A percentile compares a stretch with the other conserved stretches of the same genome.
Evolutionary conservation across 2,113 vertebrate species (phyloP).

Genomic region (Myiagra hebetior): DNA sequence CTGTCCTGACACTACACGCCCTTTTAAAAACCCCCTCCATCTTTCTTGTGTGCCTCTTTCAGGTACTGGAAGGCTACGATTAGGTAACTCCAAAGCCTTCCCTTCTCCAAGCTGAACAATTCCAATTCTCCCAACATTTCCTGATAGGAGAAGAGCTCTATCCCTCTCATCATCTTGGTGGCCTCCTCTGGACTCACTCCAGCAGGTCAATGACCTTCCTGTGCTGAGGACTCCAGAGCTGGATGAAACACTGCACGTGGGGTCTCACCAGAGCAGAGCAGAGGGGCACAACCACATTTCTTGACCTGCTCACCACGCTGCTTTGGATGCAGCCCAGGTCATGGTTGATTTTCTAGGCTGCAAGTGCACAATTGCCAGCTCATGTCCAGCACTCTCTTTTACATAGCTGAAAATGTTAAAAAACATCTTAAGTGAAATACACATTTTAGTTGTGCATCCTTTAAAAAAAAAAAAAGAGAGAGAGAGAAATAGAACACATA

Average conservation of each 20-base stretch:
- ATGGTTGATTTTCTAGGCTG: background rate
- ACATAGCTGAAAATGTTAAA: background rate
- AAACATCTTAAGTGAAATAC: background rate
- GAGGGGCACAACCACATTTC: background rate
- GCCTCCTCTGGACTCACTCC: background rate
- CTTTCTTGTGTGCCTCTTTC: background rate
- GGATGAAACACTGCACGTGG: background rate
- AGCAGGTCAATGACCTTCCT: background rate
- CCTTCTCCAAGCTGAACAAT: background rate
- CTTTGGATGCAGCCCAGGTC: background rate
- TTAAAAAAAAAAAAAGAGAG: background rate
- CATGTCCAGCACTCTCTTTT: background rate
- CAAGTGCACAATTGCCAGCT: background rate
- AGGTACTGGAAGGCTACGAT: background rate
- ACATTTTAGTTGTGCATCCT: background rate
- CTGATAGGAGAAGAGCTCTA: background rate
- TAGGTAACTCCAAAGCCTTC: background rate
- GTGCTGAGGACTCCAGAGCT: background rate
- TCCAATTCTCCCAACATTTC: background rate
- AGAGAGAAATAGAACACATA: background rate
- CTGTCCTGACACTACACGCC: background rate
- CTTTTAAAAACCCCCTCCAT: background rate
- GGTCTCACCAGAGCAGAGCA: background rate
- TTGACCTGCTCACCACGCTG: rapidly evolving
- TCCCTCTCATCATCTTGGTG: background rate